These are phyloP conservation scores for Anagyrus pseudococci DNA, from an alignment of 2,888 invertebrate species.

Conservation along the genomic window DNA sequence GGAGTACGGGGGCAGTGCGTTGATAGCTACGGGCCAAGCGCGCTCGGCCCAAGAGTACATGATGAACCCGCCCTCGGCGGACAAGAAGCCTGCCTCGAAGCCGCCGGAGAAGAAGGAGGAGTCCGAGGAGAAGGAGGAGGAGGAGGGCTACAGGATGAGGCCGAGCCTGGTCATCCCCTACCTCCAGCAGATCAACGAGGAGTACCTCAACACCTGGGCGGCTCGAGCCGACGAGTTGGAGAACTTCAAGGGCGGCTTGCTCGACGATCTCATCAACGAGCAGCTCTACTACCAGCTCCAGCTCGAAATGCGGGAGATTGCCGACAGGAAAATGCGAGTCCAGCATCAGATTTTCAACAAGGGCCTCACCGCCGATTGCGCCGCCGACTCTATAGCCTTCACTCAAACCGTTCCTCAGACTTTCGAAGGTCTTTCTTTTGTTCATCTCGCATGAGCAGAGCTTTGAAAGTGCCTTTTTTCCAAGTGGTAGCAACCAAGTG, in stretches of 20 bases:
- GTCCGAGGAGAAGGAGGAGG: conserved; percentile 8
- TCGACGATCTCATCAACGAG: conserved; percentile 71
- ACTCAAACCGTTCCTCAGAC: neutral
- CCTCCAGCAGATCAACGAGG: conserved; percentile 41
- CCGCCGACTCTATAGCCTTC: neutral
- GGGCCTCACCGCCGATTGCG: conserved; percentile 64
- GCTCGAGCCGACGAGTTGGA: conserved; percentile 62
- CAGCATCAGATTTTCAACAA: conserved; percentile 66
- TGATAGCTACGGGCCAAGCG: conserved; percentile 68
- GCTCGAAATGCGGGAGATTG: conserved; percentile 70
- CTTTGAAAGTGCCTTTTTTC: too few species aligned
- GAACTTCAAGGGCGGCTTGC: conserved; percentile 69
- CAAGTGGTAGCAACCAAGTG: too few species aligned
- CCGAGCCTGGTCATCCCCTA: conserved; percentile 42
- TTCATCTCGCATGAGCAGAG: neutral
- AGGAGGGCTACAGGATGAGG: conserved; percentile 51
- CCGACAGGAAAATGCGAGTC: conserved; percentile 73
- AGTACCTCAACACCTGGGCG: conserved; percentile 61
- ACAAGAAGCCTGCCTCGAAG: conserved; percentile 30
- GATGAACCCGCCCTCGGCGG: neutral
- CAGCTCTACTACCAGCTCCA: conserved; percentile 72
- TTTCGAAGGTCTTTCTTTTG: conserved; percentile 2
- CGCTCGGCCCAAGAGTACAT: conserved; percentile 69
- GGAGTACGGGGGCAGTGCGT: conserved; percentile 73
- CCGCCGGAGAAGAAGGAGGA: conserved; percentile 34